Percentiles rank a stretch among this genome's conserved stretches.
phyloP scores from a whole-genome alignment of 2,888 invertebrate species.

The Sipha maydis region DNA sequence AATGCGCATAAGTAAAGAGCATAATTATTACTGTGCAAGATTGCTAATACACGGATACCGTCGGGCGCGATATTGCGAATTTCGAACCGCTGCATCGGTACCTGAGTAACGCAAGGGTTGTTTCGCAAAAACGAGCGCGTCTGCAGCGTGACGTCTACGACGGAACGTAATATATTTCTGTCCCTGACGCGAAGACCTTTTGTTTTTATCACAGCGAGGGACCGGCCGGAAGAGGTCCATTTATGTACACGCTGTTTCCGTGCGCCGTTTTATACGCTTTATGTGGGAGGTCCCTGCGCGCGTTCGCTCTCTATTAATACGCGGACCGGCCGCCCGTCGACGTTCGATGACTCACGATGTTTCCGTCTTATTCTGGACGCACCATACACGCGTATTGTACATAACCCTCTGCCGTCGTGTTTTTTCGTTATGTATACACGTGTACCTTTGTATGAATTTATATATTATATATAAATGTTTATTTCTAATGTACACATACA shows the following conservation, averaged over 20 bases:
- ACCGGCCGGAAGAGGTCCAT: constrained; percentile 58
- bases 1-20: too few species aligned
- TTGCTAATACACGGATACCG: too few species aligned
- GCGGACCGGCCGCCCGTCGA: constrained; percentile 1
- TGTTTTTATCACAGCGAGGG: constrained; percentile 47
- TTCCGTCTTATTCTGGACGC: constrained; percentile 45
- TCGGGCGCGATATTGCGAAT: too few species aligned
- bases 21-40: too few species aligned
- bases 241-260: constrained; percentile 40
- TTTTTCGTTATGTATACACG: background rate
- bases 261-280: background rate
- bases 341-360: constrained; percentile 44
- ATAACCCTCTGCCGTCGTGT: background rate
- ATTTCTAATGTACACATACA: too few species aligned
- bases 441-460: too few species aligned
- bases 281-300: constrained; percentile 52
- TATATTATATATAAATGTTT: background rate
- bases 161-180: too few species aligned
- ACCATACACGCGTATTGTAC: background rate
- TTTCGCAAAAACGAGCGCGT: too few species aligned
- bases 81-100: too few species aligned
- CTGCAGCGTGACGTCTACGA: too few species aligned
- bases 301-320: constrained; percentile 56
- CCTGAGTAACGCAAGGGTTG: too few species aligned
- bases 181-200: background rate